Evolutionary conservation across 1,140 invertebrate genomes (phyloP).

Genomic region (Octopus bimaculoides): DNA sequence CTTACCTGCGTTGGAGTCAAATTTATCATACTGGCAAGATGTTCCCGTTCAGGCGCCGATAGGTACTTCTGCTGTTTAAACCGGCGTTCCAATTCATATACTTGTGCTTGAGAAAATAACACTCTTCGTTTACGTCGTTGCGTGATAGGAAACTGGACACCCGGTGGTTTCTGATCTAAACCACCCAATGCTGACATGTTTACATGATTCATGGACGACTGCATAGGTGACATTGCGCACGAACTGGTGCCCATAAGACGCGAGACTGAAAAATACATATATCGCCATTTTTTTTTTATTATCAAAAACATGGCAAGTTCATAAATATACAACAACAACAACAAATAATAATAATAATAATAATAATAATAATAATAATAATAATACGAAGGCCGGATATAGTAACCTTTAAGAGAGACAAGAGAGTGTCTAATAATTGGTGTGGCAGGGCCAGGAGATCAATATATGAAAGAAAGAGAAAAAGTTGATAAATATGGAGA

Average conservation of each 20-base stretch:
- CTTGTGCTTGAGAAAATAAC: slow-evolving; percentile 97
- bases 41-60: slow-evolving; percentile 92
- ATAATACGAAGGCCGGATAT: no score
- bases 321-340: no score
- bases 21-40: slow-evolving; percentile 88
- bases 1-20: slow-evolving; percentile 65
- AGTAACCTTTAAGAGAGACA: no score
- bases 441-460: no score
- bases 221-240: slow-evolving; percentile 48
- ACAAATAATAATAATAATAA: no score
- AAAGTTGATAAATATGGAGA: no score
- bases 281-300: no score
- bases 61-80: slow-evolving; percentile 95
- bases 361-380: no score
- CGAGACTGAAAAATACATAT: slow-evolving; percentile 50
- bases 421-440: no score
- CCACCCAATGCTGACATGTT: slow-evolving; percentile 36
- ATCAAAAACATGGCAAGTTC: no score
- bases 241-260: slow-evolving; percentile 48
- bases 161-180: slow-evolving; percentile 37
- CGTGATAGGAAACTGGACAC: slow-evolving; percentile 51
- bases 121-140: slow-evolving; percentile 83
- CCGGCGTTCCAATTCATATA: slow-evolving; percentile 89
- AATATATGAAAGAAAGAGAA: no score
- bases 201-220: slow-evolving; percentile 41